phyloP scores from a whole-genome alignment of 2,113 vertebrate genomes.

The Ellobius talpinus region DNA sequence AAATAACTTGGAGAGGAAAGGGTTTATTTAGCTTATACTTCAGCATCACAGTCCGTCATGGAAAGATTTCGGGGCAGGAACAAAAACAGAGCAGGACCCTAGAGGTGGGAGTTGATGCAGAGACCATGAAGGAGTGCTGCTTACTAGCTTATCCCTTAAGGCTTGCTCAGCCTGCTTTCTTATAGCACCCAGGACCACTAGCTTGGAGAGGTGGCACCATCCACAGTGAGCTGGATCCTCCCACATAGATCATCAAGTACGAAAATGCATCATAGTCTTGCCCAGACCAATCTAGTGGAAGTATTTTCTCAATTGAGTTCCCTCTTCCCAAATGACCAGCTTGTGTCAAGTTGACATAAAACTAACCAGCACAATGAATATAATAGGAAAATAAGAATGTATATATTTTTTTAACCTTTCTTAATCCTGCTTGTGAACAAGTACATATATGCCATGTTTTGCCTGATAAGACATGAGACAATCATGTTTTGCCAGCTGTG shows the following conservation, averaged over 20 bases:
- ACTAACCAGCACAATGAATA: not conserved
- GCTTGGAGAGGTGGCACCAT: too few relatives aligned
- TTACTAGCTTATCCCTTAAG: not conserved
- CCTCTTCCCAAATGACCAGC: not conserved
- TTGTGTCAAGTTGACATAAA: not conserved
- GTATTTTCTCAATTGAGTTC: not conserved
- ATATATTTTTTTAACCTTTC: not conserved
- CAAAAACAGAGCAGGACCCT: not conserved
- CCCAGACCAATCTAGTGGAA: not conserved
- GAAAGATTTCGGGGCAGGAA: not conserved
- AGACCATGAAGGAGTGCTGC: not conserved
- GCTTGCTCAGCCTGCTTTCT: not conserved
- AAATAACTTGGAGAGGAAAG: not conserved
- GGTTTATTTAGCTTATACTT: not conserved
- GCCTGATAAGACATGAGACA: not conserved
- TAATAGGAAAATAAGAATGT: not conserved
- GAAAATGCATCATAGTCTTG: not conserved
- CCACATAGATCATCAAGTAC: not conserved
- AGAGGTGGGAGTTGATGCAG: not conserved
- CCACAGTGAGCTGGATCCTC: not conserved
- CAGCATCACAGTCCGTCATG: not conserved
- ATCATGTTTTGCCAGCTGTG: not conserved
- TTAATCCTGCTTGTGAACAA: not conserved
- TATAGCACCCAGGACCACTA: not conserved
- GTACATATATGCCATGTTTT: not conserved